These are phyloP conservation scores for Drosophila rufa DNA, from an alignment of 1,140 invertebrate species.

Conservation along the genomic window DNA sequence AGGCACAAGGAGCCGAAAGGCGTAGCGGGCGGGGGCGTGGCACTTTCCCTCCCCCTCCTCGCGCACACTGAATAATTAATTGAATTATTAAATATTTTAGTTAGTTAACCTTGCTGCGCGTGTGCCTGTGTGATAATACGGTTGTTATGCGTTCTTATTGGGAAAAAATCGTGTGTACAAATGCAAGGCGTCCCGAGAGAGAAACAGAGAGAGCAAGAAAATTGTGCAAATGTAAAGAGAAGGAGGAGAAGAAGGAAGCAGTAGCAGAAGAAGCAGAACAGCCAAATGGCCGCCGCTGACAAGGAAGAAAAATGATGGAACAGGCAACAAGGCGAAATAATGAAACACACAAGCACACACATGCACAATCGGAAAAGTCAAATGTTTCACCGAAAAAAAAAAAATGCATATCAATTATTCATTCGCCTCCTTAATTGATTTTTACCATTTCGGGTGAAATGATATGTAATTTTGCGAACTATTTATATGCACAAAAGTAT, in stretches of 20 bases:
- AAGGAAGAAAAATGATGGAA: conserved; percentile 77
- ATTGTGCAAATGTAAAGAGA: conserved; percentile 45
- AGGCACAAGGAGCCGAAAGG: conserved; percentile 55
- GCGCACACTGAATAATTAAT: conserved; percentile 18
- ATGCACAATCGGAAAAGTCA: conserved; percentile 39
- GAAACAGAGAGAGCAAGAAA: conserved; percentile 31
- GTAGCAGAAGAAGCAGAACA: conserved; percentile 51
- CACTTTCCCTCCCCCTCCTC: conserved; percentile 7
- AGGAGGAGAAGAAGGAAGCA: conserved; percentile 24
- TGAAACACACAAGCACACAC: conserved; percentile 35
- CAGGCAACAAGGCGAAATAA: conserved; percentile 69
- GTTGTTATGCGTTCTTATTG: conserved; percentile 66
- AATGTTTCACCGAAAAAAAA: conserved; percentile 43
- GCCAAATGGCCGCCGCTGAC: conserved; percentile 74
- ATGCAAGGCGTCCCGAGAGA: conserved; percentile 57
- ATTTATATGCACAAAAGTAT: conserved; percentile 60
- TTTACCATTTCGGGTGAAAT: conserved; percentile 48
- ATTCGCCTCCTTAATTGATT: conserved; percentile 41
- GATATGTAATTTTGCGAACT: conserved; percentile 52
- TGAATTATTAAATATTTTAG: conserved; percentile 30
- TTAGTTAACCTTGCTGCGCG: conserved; percentile 19
- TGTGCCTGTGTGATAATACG: conserved; percentile 22
- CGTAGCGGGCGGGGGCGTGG: conserved; percentile 57
- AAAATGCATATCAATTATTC: conserved; percentile 27
- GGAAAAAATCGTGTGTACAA: conserved; percentile 76